Percentiles rank a stretch among this genome's conserved stretches.
Conservation (phyloP, 2,113 vertebrate species). For the Propithecus coquereli region DNA sequence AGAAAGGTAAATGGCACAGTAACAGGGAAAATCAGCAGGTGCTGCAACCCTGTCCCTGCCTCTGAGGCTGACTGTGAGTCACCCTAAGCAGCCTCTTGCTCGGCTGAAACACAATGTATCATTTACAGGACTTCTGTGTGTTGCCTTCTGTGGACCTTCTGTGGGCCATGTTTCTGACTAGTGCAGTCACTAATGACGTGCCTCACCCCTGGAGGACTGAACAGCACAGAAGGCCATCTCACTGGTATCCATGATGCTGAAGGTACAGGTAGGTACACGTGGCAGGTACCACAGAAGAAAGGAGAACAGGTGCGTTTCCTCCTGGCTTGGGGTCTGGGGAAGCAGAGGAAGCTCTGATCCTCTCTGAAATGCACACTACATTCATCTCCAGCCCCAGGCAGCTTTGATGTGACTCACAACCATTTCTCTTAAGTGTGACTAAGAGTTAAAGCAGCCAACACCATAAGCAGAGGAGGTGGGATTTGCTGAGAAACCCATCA, state of each 20-base stretch:
- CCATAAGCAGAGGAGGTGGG: not conserved
- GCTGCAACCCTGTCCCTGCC: not conserved
- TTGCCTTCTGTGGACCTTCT: not conserved
- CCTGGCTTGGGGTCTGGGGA: rapidly evolving
- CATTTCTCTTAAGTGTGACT: not conserved
- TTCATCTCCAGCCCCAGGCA: not conserved
- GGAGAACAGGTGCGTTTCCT: not conserved
- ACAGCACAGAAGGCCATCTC: not conserved
- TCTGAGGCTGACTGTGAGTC: not conserved
- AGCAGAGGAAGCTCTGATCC: not conserved
- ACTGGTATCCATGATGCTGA: not conserved
- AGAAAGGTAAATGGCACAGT: not conserved
- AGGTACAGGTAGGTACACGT: not conserved
- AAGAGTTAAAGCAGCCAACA: not conserved
- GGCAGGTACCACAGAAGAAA: not conserved
- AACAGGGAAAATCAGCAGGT: not conserved
- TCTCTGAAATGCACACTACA: not conserved
- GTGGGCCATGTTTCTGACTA: not conserved
- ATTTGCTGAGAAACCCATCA: not conserved
- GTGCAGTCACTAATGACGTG: not conserved
- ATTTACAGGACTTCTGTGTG: not conserved
- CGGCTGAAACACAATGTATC: not conserved
- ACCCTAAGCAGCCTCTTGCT: not conserved
- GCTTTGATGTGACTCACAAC: conserved; percentile 9
- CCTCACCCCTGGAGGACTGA: not conserved